Evolutionary conservation across 2,113 vertebrate species (phyloP).

Genomic region (Macquaria australasica): DNA sequence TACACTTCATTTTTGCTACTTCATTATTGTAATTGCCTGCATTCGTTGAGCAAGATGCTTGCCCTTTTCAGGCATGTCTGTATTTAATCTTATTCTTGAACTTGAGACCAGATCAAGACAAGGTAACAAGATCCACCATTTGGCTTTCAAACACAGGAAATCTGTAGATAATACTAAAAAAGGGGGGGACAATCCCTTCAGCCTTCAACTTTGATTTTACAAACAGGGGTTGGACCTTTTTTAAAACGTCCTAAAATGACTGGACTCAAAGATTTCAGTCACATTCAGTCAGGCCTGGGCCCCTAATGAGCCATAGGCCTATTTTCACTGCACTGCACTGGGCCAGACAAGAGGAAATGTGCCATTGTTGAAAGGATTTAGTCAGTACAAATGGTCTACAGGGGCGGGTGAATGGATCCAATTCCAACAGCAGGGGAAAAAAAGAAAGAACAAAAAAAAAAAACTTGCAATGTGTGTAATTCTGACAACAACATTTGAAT

Average conservation of each 20-base stretch:
- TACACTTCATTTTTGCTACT: background rate
- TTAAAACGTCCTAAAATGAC: background rate
- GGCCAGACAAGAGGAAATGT: conserved; percentile 55
- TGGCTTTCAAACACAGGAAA: background rate
- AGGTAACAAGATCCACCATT: background rate
- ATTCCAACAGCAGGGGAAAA: background rate
- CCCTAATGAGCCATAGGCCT: conserved; percentile 50
- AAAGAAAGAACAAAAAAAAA: background rate
- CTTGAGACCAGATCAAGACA: background rate
- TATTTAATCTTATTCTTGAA: background rate
- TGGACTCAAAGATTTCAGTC: conserved; percentile 34
- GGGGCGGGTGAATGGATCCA: conserved; percentile 17
- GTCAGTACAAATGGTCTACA: conserved; percentile 51
- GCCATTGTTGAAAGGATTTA: conserved; percentile 65
- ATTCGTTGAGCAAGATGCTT: conserved; percentile 15
- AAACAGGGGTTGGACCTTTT: background rate
- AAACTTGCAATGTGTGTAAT: conserved; percentile 7
- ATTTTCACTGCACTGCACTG: conserved; percentile 28
- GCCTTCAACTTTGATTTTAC: background rate
- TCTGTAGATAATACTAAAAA: background rate
- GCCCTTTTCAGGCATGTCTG: background rate
- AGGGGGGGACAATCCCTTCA: background rate
- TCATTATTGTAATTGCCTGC: conserved; percentile 23
- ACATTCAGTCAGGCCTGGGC: conserved; percentile 38
- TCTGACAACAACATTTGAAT: background rate